Evolutionary conservation across 2,113 vertebrate genomes (phyloP).

Genomic region (Myiozetetes cayanensis): DNA sequence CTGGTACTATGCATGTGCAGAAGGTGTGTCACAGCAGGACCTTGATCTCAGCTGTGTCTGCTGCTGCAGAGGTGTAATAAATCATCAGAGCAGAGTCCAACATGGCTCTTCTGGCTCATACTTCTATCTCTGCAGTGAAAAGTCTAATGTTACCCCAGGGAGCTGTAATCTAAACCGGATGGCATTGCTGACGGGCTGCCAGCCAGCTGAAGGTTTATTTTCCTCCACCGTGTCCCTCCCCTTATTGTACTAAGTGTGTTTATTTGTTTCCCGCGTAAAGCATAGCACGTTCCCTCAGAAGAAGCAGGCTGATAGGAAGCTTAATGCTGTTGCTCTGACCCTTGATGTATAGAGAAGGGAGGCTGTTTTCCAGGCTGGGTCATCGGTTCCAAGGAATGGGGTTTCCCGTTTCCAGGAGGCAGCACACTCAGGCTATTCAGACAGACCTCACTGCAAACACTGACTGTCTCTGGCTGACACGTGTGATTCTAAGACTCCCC

Average conservation of each 20-base stretch:
- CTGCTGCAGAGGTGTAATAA: neutral
- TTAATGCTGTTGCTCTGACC: neutral
- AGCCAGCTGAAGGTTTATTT: conserved; percentile 28
- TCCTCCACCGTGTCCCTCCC: neutral
- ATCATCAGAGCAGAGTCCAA: neutral
- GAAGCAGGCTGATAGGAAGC: neutral
- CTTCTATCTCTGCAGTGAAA: neutral
- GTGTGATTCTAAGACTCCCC: neutral
- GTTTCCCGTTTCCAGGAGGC: neutral
- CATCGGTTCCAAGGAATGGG: neutral
- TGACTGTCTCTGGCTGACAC: neutral
- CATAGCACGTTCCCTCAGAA: neutral
- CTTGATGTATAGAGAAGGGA: neutral
- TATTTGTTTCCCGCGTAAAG: neutral
- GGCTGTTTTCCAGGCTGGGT: neutral
- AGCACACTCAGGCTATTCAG: accelerated
- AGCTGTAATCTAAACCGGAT: conserved; percentile 44
- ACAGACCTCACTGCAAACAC: neutral
- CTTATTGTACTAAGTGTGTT: neutral
- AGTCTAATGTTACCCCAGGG: neutral
- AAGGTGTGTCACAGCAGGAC: neutral
- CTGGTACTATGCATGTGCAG: neutral
- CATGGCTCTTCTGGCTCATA: neutral
- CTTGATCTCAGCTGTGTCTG: neutral
- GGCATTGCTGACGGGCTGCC: conserved; percentile 7